Evolutionary conservation across 2,797 vertebrate genomes (phyloP), one percentile per base, ranked within the genome.

Genomic region (Leptoclinus maculatus): DNA sequence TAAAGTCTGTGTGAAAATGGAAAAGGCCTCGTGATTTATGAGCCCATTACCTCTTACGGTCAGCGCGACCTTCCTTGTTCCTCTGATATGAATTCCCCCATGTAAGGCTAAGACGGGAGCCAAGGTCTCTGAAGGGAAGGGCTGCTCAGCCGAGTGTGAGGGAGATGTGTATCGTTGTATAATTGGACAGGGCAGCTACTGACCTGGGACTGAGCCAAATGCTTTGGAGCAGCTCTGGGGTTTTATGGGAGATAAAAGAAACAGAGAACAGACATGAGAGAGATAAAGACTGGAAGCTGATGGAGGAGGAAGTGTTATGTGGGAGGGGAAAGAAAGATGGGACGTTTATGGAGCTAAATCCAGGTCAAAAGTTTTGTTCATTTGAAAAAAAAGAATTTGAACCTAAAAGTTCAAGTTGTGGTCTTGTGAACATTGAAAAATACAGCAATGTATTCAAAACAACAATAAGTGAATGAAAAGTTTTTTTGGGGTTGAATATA

Each of bases 101-200:
- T 87, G 83, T 89, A 88, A 80, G 84, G 89, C 79, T 63, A n/a
- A 72, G 88, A 80, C 8, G 39, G 83, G 62, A 80, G 84, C 45
- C 2, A 21, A 65, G 71, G 71, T 64, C 78, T 71, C 77, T 3
- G 74, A 66, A 79, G 89, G 89, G 91, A 78, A 60, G 76, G 86
- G 80, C 87, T 41, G 89, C 79, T 87, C 82, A 83, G 85, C 80
- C 74, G 6, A 89, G 84, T 83, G 89, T 84, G 89, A 76, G 78
- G 57, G 84, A 93, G 92, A 92, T 93, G 83, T 75, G 79, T 86
- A 90, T 94, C 84, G 53, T 92, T 87, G n/a, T n/a, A n/a, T 93
- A 91, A 92, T 93, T 93, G 83, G 88, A 90, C 86, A 25, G 80
- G 86, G 82, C 84, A 78, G 88, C 91, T 91, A 89, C 86, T 90